phyloP scores from a whole-genome alignment of 2,888 invertebrate genomes.

The Schrankia costaestrigalis region DNA sequence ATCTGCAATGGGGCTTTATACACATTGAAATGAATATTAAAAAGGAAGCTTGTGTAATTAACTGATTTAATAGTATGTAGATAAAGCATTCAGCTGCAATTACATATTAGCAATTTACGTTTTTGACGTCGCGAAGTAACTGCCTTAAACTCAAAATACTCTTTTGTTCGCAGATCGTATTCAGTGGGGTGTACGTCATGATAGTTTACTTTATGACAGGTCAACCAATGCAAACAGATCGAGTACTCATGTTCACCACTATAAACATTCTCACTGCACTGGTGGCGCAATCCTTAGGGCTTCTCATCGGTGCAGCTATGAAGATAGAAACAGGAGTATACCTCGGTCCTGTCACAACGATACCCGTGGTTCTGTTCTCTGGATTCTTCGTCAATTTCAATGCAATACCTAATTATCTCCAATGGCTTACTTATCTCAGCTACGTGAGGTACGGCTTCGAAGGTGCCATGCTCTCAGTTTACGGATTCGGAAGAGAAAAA shows the following conservation, averaged over 20 bases:
- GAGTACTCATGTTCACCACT: constrained; percentile 90
- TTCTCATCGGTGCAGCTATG: constrained; percentile 95
- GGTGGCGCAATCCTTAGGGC: constrained; percentile 94
- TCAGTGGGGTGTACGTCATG: constrained; percentile 91
- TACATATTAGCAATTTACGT: too few species aligned
- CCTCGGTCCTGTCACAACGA: constrained; percentile 92
- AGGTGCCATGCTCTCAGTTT: constrained; percentile 95
- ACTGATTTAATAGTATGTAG: too few species aligned
- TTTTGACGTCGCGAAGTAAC: too few species aligned
- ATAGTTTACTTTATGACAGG: constrained; percentile 98
- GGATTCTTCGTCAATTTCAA: constrained; percentile 97
- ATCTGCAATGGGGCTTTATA: too few species aligned
- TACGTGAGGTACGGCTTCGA: constrained; percentile 95
- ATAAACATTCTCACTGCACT: constrained; percentile 90
- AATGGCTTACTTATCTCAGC: constrained; percentile 94
- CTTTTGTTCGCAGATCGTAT: constrained; percentile 84
- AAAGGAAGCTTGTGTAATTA: too few species aligned
- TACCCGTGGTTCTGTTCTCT: constrained; percentile 95
- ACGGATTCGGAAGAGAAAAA: constrained; percentile 90
- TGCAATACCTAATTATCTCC: constrained; percentile 93
- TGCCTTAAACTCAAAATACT: too few species aligned
- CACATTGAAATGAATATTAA: too few species aligned
- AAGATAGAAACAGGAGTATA: constrained; percentile 90
- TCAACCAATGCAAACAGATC: constrained; percentile 93
- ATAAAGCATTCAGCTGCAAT: too few species aligned